Evolutionary conservation across 2,888 invertebrate genomes (phyloP).

Genomic region (Willowsia nigromaculata): DNA sequence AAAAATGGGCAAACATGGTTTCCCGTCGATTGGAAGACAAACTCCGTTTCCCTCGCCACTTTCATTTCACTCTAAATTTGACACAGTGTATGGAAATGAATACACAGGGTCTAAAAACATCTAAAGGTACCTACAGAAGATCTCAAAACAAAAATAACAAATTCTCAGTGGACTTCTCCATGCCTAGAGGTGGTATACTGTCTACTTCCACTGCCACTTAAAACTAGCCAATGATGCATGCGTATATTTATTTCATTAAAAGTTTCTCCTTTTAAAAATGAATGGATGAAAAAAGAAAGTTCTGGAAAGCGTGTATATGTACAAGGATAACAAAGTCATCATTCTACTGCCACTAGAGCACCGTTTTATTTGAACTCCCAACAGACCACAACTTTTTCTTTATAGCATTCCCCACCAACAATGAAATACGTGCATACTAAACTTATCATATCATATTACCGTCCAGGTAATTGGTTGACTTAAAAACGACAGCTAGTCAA

Average conservation of each 20-base stretch:
- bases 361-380: background rate
- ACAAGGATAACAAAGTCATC: background rate
- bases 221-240: constrained; percentile 45
- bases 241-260: constrained; percentile 32
- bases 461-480: background rate
- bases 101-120: background rate
- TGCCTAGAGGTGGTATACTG: background rate
- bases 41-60: background rate
- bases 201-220: background rate
- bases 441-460: background rate
- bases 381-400: background rate
- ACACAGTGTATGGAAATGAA: background rate
- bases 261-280: constrained; percentile 1
- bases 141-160: no score
- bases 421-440: background rate
- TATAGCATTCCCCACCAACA: background rate
- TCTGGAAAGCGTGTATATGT: background rate
- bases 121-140: no score
- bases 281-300: background rate
- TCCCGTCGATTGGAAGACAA: background rate
- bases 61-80: background rate
- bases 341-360: background rate
- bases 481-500: background rate
- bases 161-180: background rate
- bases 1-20: background rate